Evolutionary conservation across 1,140 invertebrate species (phyloP), one percentile per base, ranked within the genome.

Genomic region (Brachionus sp.): DNA sequence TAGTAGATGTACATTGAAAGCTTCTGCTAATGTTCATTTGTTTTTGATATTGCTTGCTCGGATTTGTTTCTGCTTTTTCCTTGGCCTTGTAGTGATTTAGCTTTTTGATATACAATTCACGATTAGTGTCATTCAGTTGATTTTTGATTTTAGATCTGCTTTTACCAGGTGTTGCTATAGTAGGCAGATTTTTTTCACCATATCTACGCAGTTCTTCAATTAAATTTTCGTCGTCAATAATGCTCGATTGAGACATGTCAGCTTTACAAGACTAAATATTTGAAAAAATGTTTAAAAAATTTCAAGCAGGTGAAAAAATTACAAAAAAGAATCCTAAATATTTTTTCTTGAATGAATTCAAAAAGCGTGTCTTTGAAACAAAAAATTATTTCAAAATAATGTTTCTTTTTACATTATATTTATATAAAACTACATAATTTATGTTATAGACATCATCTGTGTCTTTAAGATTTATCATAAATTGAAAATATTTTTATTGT

Each of bases 11-110:
- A 12, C 39, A 75, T 12, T 35, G 19, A 46, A 33, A 29, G 1
- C 44, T 44, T n/a, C 70, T 33, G 7, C 25, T 75, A 5, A 4
- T 4, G 12, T 75, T 29, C n/a, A 75, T 19, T 13, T 75, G 70
- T 10, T 46, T 75, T 75, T 75, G 42, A 19, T 12, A 75, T 33
- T 75, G 70, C 29, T 75, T 75, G 39, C 70, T 75, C 19, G 70
- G 70, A 75, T 75, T 75, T 46, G 19, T 46, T 44, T 75, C 70
- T 25, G 70, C 70, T 46, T 75, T 75, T 75, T 75, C 70, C 25
- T 46, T 75, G 10, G 70, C 70, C 10, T 46, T 75, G 12, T 75
- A 75, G 25, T 75, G 70, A 50, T 75, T 75, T n/a, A 75, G 44
- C 16, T 75, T 75, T 75, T 75, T 75, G 23, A 75, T 29, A 19